Percentiles rank a stretch among this genome's conserved stretches.
phyloP scores from a whole-genome alignment of 2,888 invertebrate species.

The Tryphoninae sp. region DNA sequence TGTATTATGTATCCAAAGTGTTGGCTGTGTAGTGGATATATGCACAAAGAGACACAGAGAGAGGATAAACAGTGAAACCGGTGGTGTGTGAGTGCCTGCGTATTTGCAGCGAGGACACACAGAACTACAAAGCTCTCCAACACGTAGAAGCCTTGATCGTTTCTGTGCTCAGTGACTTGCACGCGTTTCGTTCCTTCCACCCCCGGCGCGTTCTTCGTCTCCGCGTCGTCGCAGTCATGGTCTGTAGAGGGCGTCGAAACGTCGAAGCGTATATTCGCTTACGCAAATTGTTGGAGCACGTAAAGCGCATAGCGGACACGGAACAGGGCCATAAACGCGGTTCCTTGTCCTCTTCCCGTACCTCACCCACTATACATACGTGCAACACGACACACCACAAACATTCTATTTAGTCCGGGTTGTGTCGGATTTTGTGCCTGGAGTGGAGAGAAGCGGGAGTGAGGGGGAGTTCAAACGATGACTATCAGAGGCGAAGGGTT shows the following conservation, averaged over 20 bases:
- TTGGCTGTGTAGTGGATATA: neutral
- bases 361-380: conserved; percentile 40
- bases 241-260: conserved; percentile 33
- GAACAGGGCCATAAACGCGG: conserved; percentile 23
- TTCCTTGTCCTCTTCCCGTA: conserved; percentile 38
- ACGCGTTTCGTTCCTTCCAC: conserved; percentile 22
- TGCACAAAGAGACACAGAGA: conserved; percentile 17
- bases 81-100: conserved; percentile 55
- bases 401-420: conserved; percentile 58
- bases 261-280: conserved; percentile 49
- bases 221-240: conserved; percentile 25
- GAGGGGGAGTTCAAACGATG: conserved; percentile 13
- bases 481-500: no score
- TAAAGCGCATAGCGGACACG: conserved; percentile 29
- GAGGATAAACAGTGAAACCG: conserved; percentile 40
- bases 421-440: conserved; percentile 27
- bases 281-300: conserved; percentile 47
- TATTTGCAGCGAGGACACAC: conserved; percentile 61
- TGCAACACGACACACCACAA: conserved; percentile 58
- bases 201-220: conserved; percentile 5
- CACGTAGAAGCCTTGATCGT: conserved; percentile 65
- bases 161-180: conserved; percentile 45
- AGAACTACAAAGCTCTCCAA: conserved; percentile 54
- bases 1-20: conserved; percentile 19
- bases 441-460: conserved; percentile 22